Conservation (phyloP, 2,113 vertebrate genomes). For the Scytalopus superciliaris region DNA sequence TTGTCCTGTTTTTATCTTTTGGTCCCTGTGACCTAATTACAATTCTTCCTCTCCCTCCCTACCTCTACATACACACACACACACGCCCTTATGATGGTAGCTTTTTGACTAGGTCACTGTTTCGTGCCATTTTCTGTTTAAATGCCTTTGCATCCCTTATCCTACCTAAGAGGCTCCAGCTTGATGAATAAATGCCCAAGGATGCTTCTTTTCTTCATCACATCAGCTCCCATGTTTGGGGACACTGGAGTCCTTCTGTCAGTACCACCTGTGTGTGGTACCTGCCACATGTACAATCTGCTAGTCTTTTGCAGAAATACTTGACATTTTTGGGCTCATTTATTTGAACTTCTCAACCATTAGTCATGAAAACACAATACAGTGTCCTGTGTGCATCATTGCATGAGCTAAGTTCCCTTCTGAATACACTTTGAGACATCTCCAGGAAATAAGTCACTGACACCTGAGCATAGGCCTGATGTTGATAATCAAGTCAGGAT, state of each 20-base stretch:
- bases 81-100: neutral
- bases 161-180: neutral
- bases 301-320: neutral
- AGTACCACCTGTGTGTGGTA: rapidly evolving
- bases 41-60: slow-evolving; percentile 5
- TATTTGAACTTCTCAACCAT: neutral
- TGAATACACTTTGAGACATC: neutral
- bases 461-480: neutral
- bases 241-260: neutral
- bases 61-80: neutral
- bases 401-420: neutral
- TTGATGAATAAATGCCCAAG: neutral
- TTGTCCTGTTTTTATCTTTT: slow-evolving; percentile 38
- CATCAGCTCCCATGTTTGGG: rapidly evolving
- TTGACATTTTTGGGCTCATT: neutral
- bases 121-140: slow-evolving; percentile 5
- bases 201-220: neutral
- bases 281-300: neutral
- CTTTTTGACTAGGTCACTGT: neutral
- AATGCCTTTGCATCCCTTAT: neutral
- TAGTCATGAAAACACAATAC: neutral
- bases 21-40: slow-evolving; percentile 46
- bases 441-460: neutral
- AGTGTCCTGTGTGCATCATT: neutral
- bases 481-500: neutral